Evolutionary conservation across 2,797 vertebrate species (phyloP), one percentile per base, ranked within the genome.

Genomic region (Smutsia temminckii): DNA sequence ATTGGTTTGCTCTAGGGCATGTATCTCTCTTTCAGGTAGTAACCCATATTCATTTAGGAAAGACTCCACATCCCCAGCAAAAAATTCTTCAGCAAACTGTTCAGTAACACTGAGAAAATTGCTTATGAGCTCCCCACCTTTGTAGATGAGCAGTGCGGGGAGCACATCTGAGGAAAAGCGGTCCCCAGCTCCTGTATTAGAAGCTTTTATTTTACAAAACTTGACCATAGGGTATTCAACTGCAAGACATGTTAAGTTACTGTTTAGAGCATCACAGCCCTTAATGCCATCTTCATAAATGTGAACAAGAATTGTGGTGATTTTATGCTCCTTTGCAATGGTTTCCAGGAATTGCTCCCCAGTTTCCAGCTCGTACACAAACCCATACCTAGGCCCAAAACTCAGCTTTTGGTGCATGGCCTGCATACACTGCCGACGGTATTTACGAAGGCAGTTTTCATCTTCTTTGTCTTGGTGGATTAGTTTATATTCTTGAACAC

Each of bases 391-490:
- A 1, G 99, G 99, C 92, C 99, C 99, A 20, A 99, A 99, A 96
- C 99, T 99, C 96, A 99, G 98, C 96, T 99, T 98, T 96, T 99
- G 99, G 32, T 99, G 99, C 99, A 99, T 99, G 87, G 99, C 99
- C 98, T 99, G 99, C 99, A 99, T 99, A 96, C 99, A 99, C n/a
- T 98, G 99, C 92, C 98, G 99, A 69, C 99, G 99, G 97, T 99
- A 99, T 96, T 99, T 99, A 91, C 99, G 99, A 37, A 99, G 98
- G 96, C 99, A 99, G 0, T 98, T 98, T 91, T 99, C 99, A 27
- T 99, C 99, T 94, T 99, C 99, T 96, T 98, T 98, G 16, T 98
- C 96, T 32, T 99, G 99, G 1, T 99, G 99, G 0, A 99, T 99
- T 88, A 99, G 66, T 86, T 99, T 99, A 2, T 99, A 99, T 97